These are phyloP conservation scores for Chrosomus eos DNA, from an alignment of 2,797 vertebrate genomes.

Conservation along the genomic window DNA sequence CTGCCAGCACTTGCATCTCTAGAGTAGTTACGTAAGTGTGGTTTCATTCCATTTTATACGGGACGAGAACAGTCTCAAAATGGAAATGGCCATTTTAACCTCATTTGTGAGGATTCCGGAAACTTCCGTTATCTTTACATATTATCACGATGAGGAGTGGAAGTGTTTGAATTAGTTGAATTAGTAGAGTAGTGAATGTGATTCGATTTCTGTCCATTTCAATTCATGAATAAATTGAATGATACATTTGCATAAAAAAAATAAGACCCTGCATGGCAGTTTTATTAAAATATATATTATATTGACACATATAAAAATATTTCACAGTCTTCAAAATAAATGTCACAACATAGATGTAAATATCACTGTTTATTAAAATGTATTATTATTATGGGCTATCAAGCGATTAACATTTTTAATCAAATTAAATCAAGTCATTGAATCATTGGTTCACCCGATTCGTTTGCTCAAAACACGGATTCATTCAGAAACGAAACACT, in stretches of 20 bases:
- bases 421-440: neutral
- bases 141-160: no score
- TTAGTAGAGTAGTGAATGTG: neutral
- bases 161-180: neutral
- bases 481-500: no score
- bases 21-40: conserved; percentile 42
- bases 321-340: neutral
- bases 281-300: neutral
- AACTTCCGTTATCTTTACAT: neutral
- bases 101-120: neutral
- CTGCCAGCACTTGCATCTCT: conserved; percentile 34
- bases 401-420: no score
- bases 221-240: neutral
- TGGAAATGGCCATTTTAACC: neutral
- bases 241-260: neutral
- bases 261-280: no score
- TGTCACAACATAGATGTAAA: neutral
- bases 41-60: neutral
- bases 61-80: neutral
- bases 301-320: neutral
- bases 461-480: no score
- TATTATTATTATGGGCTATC: no score
- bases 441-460: neutral
- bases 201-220: neutral
- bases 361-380: no score